Percentiles rank a stretch among this genome's conserved stretches.
Conservation (phyloP, 2,113 vertebrate genomes). For the Casuarius casuarius region DNA sequence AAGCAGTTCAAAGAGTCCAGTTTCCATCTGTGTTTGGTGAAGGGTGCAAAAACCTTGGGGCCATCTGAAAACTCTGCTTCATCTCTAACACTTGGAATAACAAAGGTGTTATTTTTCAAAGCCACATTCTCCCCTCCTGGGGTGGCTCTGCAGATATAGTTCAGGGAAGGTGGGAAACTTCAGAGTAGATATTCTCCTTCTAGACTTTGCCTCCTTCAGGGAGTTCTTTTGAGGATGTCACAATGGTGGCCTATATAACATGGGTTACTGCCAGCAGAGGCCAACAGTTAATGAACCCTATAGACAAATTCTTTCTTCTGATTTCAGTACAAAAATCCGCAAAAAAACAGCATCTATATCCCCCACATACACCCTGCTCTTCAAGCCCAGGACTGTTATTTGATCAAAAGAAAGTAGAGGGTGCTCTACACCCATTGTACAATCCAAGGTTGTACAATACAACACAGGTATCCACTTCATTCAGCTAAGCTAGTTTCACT, state of each 20-base stretch:
- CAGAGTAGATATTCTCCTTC: constrained; percentile 90
- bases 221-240: constrained; percentile 93
- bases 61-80: constrained; percentile 95
- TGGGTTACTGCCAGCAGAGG: constrained; percentile 91
- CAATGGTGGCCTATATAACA: constrained; percentile 93
- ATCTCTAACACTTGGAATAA: constrained; percentile 96
- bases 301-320: constrained; percentile 88
- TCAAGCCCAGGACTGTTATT: constrained; percentile 78
- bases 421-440: constrained; percentile 86
- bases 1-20: constrained; percentile 85
- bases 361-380: constrained; percentile 35
- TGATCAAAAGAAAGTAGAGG: constrained; percentile 86
- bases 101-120: constrained; percentile 99
- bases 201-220: constrained; percentile 86
- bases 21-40: constrained; percentile 89
- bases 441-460: constrained; percentile 30
- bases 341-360: constrained; percentile 66
- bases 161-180: constrained; percentile 96
- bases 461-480: background rate
- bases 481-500: background rate
- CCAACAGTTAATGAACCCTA: constrained; percentile 93
- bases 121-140: constrained; percentile 91
- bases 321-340: constrained; percentile 84
- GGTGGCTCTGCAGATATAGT: constrained; percentile 88
- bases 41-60: constrained; percentile 85